Base-by-base conservation (phyloP, 1,140 invertebrate species). In the Bombus turneri region DNA sequence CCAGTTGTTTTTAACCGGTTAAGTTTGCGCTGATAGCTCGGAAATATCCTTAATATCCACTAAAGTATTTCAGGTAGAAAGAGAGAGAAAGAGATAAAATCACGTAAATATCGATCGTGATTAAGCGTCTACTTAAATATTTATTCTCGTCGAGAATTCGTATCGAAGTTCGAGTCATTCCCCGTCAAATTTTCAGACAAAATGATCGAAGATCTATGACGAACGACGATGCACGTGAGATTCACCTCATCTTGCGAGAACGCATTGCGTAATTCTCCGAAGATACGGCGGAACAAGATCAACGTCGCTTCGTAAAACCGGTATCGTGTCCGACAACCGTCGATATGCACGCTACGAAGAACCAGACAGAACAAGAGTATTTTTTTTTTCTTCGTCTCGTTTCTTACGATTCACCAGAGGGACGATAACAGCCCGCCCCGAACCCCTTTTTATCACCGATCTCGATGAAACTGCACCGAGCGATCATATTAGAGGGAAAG, bases 221-320 rank as follows among this genome's bases (percentile, higher is more conserved):
- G 59, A 25, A 43, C 57, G 39, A 64, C 18, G 43, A 53, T 53
- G 22, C 13, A 34, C 3, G 4, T 3, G n/a, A 12, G 39, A 47
- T 47, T 47, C 66, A 6, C 25, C 18, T 8, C 47, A 3, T 53
- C 6, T 31, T 37, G 31, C 31, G 43, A 53, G 47, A 53, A 80
- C 64, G 34, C 78, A 28, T 80, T 80, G 34, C 78, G 66, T 80
- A 80, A 80, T 57, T 69, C 66, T 37, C 1, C 39, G 31, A 64
- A 22, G 31, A 53, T 8, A 47, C 28, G 13, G 12, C 15, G 5
- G 25, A 39, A 43, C 25, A 18, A 13, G 31, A 69, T 47, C 31
- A 28, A 8, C 13, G 31, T 39, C 47, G 37, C 28, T 41, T 41
- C 47, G 10, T 22, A 22, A 73, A 73, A 81, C 68, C 79, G 79